A percentile compares a stretch with the other conserved stretches of the same genome.
Evolutionary conservation across 2,113 vertebrate species (phyloP).

Genomic region (Pedetes capensis): DNA sequence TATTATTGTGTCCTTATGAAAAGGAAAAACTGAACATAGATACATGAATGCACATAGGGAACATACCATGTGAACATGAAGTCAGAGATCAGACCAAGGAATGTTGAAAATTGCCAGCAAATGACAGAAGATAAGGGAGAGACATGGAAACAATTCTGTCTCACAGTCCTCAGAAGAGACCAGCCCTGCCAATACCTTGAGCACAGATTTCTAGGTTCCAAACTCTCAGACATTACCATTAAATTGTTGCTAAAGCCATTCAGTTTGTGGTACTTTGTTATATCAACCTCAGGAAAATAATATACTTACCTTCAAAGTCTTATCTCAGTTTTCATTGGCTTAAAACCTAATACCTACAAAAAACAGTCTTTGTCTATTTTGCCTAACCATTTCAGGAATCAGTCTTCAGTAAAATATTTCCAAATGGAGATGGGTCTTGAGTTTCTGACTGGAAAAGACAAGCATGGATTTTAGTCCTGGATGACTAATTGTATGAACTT

Average conservation of each 20-base stretch:
- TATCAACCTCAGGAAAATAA: not conserved
- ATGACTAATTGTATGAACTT: not conserved
- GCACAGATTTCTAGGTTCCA: not conserved
- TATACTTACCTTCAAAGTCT: not conserved
- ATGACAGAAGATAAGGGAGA: not conserved
- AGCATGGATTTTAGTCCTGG: not conserved
- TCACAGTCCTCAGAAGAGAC: not conserved
- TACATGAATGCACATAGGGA: not conserved
- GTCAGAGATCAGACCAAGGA: not conserved
- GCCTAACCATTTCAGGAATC: not conserved
- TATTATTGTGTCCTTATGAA: not conserved
- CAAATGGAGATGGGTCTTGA: not conserved
- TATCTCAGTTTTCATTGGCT: not conserved
- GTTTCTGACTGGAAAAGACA: not conserved
- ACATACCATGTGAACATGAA: not conserved
- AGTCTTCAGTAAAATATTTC: not conserved
- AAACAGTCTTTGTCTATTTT: not conserved
- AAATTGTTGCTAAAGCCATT: not conserved
- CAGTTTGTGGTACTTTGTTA: not conserved
- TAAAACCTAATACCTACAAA: not conserved
- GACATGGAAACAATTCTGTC: not conserved
- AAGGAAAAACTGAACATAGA: not conserved
- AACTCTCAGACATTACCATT: not conserved
- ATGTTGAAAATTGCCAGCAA: not conserved
- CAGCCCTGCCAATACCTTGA: not conserved